phyloP scores from a whole-genome alignment of 2,797 vertebrate genomes.

The Trachops cirrhosus region DNA sequence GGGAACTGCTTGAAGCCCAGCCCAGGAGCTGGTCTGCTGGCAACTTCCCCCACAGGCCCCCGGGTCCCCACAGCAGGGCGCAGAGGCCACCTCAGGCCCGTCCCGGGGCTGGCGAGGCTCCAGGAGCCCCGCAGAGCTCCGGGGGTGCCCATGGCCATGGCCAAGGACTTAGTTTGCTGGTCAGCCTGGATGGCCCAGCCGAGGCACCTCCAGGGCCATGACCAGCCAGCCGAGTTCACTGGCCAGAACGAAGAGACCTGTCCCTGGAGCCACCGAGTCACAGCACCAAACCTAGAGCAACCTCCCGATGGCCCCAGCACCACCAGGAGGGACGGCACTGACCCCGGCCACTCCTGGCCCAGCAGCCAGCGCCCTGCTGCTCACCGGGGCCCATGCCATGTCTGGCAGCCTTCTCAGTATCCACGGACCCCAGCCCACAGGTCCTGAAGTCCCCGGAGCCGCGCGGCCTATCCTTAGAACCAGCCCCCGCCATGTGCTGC shows the following conservation, averaged over 20 bases:
- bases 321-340: background rate
- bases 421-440: rapidly evolving
- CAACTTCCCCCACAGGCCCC: background rate
- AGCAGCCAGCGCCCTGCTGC: background rate
- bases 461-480: background rate
- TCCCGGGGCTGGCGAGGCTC: background rate
- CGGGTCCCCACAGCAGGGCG: background rate
- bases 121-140: background rate
- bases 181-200: background rate
- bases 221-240: background rate
- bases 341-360: background rate
- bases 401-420: rapidly evolving
- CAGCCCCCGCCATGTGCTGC: background rate
- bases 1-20: no score
- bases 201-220: background rate
- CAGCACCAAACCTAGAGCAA: background rate
- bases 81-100: background rate
- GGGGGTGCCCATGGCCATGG: no score
- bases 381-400: background rate
- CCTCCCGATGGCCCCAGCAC: background rate
- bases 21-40: background rate
- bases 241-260: background rate
- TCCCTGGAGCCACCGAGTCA: no score
- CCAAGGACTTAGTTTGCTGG: no score
- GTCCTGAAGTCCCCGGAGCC: background rate